phyloP scores from a whole-genome alignment of 1,140 invertebrate species.

The Atta cephalotes region DNA sequence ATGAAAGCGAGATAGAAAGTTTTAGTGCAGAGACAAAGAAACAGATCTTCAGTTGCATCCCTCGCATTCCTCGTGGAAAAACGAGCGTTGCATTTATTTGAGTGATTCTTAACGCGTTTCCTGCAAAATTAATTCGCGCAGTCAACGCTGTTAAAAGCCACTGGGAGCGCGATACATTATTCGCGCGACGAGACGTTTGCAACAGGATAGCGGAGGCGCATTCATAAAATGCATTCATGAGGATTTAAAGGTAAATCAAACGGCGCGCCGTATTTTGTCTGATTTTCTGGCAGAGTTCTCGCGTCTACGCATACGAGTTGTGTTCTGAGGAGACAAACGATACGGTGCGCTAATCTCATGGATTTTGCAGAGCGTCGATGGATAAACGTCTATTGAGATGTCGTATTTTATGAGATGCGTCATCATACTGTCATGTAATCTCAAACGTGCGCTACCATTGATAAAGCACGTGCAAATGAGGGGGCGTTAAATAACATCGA shows the following conservation, averaged over 20 bases:
- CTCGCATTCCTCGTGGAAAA: neutral
- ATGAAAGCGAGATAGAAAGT: too few species aligned
- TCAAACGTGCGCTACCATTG: neutral
- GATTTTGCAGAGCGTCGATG: slow-evolving; percentile 47
- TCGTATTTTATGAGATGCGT: slow-evolving; percentile 2
- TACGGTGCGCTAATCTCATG: slow-evolving; percentile 50
- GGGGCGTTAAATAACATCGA: neutral
- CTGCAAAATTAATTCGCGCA: slow-evolving; percentile 24
- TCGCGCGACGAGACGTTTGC: neutral
- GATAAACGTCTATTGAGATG: slow-evolving; percentile 9
- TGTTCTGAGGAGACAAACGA: slow-evolving; percentile 52
- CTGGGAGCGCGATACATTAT: neutral
- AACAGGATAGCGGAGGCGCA: neutral
- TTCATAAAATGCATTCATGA: slow-evolving; percentile 27
- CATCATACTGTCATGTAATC: neutral
- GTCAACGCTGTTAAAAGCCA: neutral
- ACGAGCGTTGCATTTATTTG: neutral
- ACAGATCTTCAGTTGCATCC: too few species aligned
- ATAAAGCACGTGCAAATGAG: neutral
- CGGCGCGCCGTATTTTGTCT: slow-evolving; percentile 18
- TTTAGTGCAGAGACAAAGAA: too few species aligned
- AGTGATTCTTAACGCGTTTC: neutral
- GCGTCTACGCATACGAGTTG: neutral
- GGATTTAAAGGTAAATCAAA: slow-evolving; percentile 55
- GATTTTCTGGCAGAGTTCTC: neutral